Base-by-base conservation (phyloP, 2,113 vertebrate genomes). In the Pygoscelis antarcticus region DNA sequence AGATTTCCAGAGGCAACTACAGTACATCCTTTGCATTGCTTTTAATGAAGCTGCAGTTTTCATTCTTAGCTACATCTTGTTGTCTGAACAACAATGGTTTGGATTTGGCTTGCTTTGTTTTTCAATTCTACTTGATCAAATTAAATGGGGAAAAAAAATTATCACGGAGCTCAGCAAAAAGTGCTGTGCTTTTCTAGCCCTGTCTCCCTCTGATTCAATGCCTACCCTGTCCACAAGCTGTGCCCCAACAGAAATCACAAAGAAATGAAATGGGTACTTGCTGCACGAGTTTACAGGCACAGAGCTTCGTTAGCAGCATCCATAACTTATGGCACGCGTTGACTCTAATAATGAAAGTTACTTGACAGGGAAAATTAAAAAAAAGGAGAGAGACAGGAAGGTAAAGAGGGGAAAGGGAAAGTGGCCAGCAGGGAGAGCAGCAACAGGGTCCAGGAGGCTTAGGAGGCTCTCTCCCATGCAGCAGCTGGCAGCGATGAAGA, bases 241-340 rank as follows among this genome's bases (percentile, higher is more conserved):
- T 62, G 19, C 30, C 66, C 11, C 62, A 49, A 34, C 2, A 78
- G 57, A 89, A 71, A 91, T 19, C 29, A 60, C 61, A 65, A 84
- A 84, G 11, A 92, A 87, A 72, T 25, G 0, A 80, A 90, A 92
- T 16, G 13, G 21, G 44, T 34, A 44, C 21, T 76, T 44, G 16
- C n/a, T 79, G 36, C 25, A 46, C 25, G 80, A 68, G 8, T 79
- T 83, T 32, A 60, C 13, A 10, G 3, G 38, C 61, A 79, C 22
- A 30, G 71, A 89, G 19, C 25, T 81, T 51, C 32, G 17, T 38
- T 76, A 87, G 61, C 36, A 84, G 34, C 38, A 64, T 32, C 70
- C 8, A 0, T 68, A 51, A n/a, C 3, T 78, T 54, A 54, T 2
- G 7, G n/a, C 15, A 52, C 19, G 18, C 0, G 0, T 8, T 87